Base-by-base conservation (phyloP, 2,797 vertebrate genomes). In the Chelonia mydas region DNA sequence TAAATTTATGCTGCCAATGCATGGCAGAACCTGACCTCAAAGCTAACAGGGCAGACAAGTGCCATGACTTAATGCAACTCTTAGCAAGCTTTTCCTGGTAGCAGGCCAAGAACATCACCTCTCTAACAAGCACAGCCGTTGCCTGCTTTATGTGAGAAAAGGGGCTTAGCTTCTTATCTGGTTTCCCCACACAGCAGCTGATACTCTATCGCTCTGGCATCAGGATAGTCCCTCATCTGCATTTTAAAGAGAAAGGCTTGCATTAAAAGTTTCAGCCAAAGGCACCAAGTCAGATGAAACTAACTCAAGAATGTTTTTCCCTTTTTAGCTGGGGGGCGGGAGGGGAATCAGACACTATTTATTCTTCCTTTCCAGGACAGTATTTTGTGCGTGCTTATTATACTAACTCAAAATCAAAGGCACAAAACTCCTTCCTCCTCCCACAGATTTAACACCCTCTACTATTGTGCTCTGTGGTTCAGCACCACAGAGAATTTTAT, bases 351-450 rank as follows among this genome's bases (percentile, higher is more conserved):
- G 50, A 41, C 1, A 87, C 33, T 90, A 47, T 65, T 31, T 78
- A 2, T 77, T 89, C 5, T 53, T 45, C 23, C 55, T 95, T 94
- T 92, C 85, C 41, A 86, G 90, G 51, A 87, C 6, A 0, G 3
- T 7, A 68, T 7, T 25, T 88, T 84, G 83, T 1, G 57, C 31
- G 27, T 12, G 12, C 57, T 28, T 31, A 59, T 31, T 80, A 7
- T 1, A 19, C 10, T 82, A 90, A 87, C 37, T 82, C 13, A 33
- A 90, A 92, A 94, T 49, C 61, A 91, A 76, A 82, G 11, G 88
- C 21, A 81, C 1, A 82, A 81, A 33, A 65, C 11, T 87, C 25
- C 37, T 0, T 2, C 61, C 61, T 17, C 55, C 53, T 94, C 10
- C 19, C 10, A 27, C 3, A 87, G 76, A 92, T 61, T n/a, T 77